phyloP scores from a whole-genome alignment of 2,113 vertebrate genomes.

The Psittacus erithacus region DNA sequence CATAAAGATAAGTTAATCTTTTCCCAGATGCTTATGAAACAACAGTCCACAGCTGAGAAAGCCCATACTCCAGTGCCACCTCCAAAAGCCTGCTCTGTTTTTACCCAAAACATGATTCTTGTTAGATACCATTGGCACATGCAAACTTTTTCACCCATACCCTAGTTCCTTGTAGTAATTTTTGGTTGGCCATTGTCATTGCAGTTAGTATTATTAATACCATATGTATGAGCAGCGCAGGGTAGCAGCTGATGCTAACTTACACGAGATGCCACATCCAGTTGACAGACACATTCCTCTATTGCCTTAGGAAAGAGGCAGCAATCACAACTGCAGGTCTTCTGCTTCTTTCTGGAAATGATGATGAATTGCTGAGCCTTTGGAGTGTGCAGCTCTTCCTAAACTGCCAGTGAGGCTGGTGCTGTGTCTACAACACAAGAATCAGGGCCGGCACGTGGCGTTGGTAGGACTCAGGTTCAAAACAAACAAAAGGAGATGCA shows the following conservation, averaged over 20 bases:
- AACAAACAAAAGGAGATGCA: constrained; percentile 2
- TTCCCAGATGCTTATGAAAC: neutral
- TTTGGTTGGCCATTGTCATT: neutral
- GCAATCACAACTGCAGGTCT: neutral
- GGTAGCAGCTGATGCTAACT: neutral
- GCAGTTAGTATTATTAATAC: neutral
- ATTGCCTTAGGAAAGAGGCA: constrained; percentile 19
- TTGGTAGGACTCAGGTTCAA: neutral
- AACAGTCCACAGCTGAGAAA: neutral
- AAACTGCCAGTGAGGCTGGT: neutral
- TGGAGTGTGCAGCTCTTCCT: neutral
- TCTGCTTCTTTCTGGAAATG: neutral
- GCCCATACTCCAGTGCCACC: neutral
- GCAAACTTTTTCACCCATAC: fast-evolving
- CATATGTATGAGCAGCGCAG: neutral
- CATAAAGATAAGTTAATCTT: neutral
- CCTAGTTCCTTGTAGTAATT: neutral
- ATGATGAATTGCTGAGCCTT: neutral
- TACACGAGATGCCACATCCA: neutral
- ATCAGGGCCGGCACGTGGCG: neutral
- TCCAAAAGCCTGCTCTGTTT: neutral
- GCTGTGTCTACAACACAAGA: neutral
- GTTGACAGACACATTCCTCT: neutral
- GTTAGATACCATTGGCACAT: neutral
- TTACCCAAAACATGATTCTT: neutral